Evolutionary conservation across 2,113 vertebrate genomes (phyloP), one percentile per base, ranked within the genome.

Genomic region (Psophia crepitans): DNA sequence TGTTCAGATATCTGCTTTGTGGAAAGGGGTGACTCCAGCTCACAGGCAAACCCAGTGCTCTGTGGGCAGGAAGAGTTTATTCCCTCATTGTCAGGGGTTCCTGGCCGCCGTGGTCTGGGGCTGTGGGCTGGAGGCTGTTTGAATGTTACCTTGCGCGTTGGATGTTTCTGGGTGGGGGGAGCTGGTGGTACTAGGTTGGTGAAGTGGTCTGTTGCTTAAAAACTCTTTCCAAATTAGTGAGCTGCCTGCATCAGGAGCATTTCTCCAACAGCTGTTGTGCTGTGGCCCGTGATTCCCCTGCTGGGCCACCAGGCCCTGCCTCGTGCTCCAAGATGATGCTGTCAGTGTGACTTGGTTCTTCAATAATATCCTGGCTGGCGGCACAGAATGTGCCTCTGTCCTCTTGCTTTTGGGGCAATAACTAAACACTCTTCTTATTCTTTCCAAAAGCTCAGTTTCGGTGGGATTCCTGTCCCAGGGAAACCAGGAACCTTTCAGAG

Each of bases 401-500:
- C 3, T 75, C 68, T 43, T 63, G 19, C 15, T 91, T 82, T 64
- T 51, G 18, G 69, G 8, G 24, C 80, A 37, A 37, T 85, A 87
- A 89, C 89, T 96, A 94, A 97, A 66, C 66, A 35, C 26, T 94
- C 19, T 80, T 94, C 87, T 96, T 96, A 24, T 96, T 98, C 90
- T 94, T 95, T 96, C 39, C 91, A 97, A 98, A 97, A 99, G 99
- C 99, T 99, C 97, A 99, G 99, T 94, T 99, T 99, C 2, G 99
- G 99, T 93, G 99, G 99, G 60, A 99, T 99, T 96, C 99, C 99
- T 23, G 98, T 99, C 23, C 99, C 99, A 0, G 99, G 99, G 28
- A 99, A 99, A 87, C 99, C 99, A n/a, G 99, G 99, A 77, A 99
- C 99, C 5, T 99, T 99, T 96, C 97, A 99, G 95, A 99, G 99